phyloP scores from a whole-genome alignment of 1,140 invertebrate genomes.

The Magallana gigas region DNA sequence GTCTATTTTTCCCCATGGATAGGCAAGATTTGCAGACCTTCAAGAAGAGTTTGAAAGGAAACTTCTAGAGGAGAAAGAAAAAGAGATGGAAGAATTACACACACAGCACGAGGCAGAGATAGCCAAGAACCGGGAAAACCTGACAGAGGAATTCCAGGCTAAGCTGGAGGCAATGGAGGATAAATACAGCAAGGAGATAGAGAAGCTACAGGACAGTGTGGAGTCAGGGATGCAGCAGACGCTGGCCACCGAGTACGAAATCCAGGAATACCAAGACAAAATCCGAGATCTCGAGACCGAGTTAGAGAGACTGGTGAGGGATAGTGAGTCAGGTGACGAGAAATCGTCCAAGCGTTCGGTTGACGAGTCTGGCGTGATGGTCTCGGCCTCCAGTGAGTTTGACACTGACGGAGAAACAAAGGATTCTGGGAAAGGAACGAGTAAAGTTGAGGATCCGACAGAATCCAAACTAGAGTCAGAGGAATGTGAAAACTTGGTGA shows the following conservation, averaged over 20 bases:
- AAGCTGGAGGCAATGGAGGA: conserved; percentile 51
- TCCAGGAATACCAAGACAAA: conserved; percentile 5
- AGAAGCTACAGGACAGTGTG: neutral
- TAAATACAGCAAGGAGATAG: conserved; percentile 42
- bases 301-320: neutral
- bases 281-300: neutral
- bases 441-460: neutral
- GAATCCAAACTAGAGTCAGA: conserved; percentile 19
- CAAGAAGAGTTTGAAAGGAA: conserved; percentile 67
- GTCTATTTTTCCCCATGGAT: neutral
- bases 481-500: conserved; percentile 2
- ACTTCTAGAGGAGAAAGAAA: conserved; percentile 62
- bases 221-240: conserved; percentile 3
- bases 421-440: conserved; percentile 8
- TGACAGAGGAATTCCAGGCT: conserved; percentile 58
- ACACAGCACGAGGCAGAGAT: conserved; percentile 67
- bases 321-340: conserved; percentile 1
- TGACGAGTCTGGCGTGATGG: neutral
- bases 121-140: conserved; percentile 52
- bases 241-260: neutral
- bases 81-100: conserved; percentile 66
- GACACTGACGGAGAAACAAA: conserved; percentile 35
- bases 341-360: neutral
- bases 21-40: conserved; percentile 69
- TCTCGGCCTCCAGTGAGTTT: conserved; percentile 7